phyloP scores from a whole-genome alignment of 2,888 invertebrate species.

The Laspeyria flexula region DNA sequence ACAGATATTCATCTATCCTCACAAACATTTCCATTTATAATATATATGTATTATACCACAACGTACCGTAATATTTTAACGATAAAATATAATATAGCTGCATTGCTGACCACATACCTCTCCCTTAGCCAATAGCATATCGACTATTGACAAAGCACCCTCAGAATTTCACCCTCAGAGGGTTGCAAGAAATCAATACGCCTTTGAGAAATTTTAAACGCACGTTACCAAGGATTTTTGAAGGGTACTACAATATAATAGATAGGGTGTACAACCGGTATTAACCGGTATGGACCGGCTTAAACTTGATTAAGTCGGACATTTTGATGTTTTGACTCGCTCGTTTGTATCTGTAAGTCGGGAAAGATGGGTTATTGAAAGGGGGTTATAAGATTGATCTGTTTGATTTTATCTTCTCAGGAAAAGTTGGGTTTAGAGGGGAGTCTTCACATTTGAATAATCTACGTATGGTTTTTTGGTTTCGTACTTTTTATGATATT shows the following conservation, averaged over 20 bases:
- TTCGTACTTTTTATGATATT: too few relatives aligned
- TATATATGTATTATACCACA: too few relatives aligned
- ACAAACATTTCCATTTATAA: too few relatives aligned
- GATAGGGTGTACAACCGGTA: constrained; percentile 37
- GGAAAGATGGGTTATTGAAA: constrained; percentile 28
- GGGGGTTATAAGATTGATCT: constrained; percentile 14
- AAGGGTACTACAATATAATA: constrained; percentile 47
- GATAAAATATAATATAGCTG: background rate
- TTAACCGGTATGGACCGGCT: constrained; percentile 39
- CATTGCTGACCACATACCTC: constrained; percentile 12
- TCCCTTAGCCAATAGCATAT: constrained; percentile 45
- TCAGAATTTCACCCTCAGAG: constrained; percentile 50
- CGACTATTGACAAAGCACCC: constrained; percentile 56
- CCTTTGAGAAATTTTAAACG: constrained; percentile 75
- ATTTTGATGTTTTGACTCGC: constrained; percentile 38
- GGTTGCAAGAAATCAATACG: constrained; percentile 76
- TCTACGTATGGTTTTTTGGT: too few relatives aligned
- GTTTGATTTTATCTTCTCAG: constrained; percentile 7
- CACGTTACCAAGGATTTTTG: constrained; percentile 64
- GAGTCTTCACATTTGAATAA: background rate
- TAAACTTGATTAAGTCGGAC: constrained; percentile 44
- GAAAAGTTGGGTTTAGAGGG: background rate
- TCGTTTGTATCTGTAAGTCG: constrained; percentile 43
- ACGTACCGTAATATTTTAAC: too few relatives aligned
- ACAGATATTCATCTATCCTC: too few relatives aligned